Base-by-base conservation (phyloP, 2,888 invertebrate genomes). In the Acanthopleura granulata region DNA sequence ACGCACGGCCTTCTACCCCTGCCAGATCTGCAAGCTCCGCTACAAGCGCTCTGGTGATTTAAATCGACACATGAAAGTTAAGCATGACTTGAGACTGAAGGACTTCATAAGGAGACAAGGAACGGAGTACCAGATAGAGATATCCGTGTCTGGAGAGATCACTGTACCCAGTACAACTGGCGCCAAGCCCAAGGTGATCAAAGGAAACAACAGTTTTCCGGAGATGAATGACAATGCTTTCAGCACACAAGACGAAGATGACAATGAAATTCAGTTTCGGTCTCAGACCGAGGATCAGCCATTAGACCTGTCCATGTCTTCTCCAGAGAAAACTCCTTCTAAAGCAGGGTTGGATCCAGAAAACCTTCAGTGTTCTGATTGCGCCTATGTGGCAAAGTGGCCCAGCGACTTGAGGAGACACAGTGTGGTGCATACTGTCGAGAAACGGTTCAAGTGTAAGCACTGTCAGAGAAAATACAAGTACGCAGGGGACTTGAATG, bases 401-500 rank as follows among this genome's bases (percentile, higher is more conserved):
- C 87, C 88, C 22, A 87, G 88, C 76, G 91, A 91, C 76, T 80
- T 90, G 15, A 83, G 86, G 49, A 82, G 89, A 15, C 91, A 91
- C 78, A 79, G 87, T 76, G 79, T 85, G 61, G 90, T 90, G 0
- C 91, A 91, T 78, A 84, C 87, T 12, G 74, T 87, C 6, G 87
- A 88, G 72, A 89, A 87, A 76, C 78, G 88, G 6, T 89, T 87
- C 77, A 85, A 86, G 69, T 91, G 91, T 80, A 83, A 86, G 27
- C 78, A 93, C 87, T 95, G 95, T 84, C 94, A 94, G 11, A 94
- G 94, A 0, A 93, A 93, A 82, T 95, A 95, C 87, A 93, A 94
- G 80, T 95, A 94, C 89, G 92, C 92, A 75, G 93, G 94, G 15
- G 94, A 94, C 11, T 91, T 95, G 14, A 93, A 93, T 77, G 94